A percentile compares a stretch with the other conserved stretches of the same genome.
phyloP scores from a whole-genome alignment of 1,140 invertebrate species.

The Pinna nobilis region DNA sequence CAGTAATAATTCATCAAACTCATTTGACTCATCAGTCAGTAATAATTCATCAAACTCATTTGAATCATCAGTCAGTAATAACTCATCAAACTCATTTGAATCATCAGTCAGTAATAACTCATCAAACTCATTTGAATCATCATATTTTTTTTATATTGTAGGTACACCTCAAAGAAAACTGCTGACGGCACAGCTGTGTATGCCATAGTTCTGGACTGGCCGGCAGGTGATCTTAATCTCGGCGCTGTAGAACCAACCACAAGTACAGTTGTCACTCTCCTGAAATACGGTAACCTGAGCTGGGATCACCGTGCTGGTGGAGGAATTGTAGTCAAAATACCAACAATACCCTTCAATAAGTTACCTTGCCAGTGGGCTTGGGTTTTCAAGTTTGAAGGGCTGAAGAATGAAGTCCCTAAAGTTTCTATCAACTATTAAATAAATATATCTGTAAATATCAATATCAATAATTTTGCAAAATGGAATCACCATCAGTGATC shows the following conservation, averaged over 20 bases:
- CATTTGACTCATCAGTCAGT: no score
- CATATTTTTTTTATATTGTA: conserved; percentile 12
- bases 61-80: background rate
- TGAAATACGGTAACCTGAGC: conserved; percentile 55
- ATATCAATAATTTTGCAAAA: no score
- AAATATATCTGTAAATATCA: no score
- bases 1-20: no score
- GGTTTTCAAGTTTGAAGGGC: conserved; percentile 48
- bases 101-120: no score
- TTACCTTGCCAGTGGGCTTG: conserved; percentile 65
- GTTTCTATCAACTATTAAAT: no score
- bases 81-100: no score
- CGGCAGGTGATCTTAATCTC: conserved; percentile 45
- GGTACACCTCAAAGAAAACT: conserved; percentile 61
- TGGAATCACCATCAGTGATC: no score
- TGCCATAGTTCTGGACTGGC: conserved; percentile 61
- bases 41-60: no score
- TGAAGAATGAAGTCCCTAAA: no score
- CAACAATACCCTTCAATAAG: conserved; percentile 47
- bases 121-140: no score
- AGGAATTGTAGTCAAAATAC: conserved; percentile 56
- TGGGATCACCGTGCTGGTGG: conserved; percentile 33
- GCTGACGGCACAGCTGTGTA: conserved; percentile 35
- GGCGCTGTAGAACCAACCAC: conserved; percentile 48
- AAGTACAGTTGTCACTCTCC: conserved; percentile 51